Percentiles rank a stretch among this genome's conserved stretches.
These are phyloP conservation scores for Pyxicephalus adspersus DNA, from an alignment of 2,113 vertebrate species.

Conservation along the genomic window DNA sequence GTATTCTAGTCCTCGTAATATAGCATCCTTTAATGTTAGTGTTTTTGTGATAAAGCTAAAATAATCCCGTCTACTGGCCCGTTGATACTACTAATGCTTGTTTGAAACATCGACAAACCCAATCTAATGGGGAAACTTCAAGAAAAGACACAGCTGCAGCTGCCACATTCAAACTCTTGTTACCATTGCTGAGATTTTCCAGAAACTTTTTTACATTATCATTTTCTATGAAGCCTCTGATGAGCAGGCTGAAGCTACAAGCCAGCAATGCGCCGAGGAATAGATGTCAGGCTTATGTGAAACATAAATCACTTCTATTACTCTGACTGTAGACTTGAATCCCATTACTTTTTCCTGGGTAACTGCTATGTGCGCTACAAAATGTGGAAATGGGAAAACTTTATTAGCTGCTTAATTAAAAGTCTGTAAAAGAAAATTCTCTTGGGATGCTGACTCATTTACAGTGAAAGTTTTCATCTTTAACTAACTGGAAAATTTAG, in stretches of 20 bases:
- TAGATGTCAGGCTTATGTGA: not conserved
- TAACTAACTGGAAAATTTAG: not conserved
- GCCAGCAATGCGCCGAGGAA: not conserved
- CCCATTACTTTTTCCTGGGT: not conserved
- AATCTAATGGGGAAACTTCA: conserved; percentile 8
- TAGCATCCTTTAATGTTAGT: not conserved
- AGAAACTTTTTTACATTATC: conserved; percentile 16
- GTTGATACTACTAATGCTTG: not conserved
- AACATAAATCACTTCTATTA: not conserved
- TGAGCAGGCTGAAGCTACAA: not conserved
- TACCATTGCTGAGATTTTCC: conserved; percentile 12
- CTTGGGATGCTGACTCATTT: conserved; percentile 4
- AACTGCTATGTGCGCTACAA: not conserved
- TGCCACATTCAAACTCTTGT: conserved; percentile 1
- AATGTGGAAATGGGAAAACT: conserved; percentile 23
- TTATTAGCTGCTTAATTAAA: not conserved
- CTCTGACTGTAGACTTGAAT: not conserved
- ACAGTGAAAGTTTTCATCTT: not conserved
- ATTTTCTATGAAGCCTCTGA: not conserved
- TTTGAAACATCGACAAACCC: not conserved
- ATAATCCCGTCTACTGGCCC: not conserved
- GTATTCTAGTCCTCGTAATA: too few species aligned
- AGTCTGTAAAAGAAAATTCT: not conserved
- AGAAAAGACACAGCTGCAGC: conserved; percentile 4
- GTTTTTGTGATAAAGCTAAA: not conserved